phyloP scores from a whole-genome alignment of 1,140 invertebrate genomes.

The Drosophila baimaii region DNA sequence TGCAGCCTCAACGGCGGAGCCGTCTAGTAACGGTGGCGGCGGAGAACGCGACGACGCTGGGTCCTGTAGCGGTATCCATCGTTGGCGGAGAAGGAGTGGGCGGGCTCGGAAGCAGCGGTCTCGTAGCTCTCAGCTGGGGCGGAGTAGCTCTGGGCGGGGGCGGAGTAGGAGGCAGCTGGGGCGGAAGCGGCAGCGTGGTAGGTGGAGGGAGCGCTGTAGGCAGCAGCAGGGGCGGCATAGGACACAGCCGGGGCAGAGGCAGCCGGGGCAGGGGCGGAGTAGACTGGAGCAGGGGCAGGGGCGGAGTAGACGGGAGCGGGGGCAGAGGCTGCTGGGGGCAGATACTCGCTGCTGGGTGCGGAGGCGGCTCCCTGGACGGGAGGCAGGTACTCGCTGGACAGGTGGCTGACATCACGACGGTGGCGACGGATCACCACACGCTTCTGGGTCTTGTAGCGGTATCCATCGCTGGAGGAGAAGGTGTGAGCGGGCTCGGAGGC shows the following conservation, averaged over 20 bases:
- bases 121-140: constrained; percentile 60
- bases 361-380: constrained; percentile 66
- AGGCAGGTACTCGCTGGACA: constrained; percentile 77
- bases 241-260: constrained; percentile 48
- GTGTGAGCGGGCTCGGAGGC: constrained; percentile 22
- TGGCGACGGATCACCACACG: constrained; percentile 53
- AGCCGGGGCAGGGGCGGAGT: constrained; percentile 41
- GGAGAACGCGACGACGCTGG: constrained; percentile 68
- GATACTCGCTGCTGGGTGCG: constrained; percentile 63
- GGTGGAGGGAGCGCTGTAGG: constrained; percentile 37
- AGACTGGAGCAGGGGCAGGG: constrained; percentile 33
- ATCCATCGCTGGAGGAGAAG: constrained; percentile 29
- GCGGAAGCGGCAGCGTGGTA: constrained; percentile 58
- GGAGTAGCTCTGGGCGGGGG: constrained; percentile 41
- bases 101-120: constrained; percentile 64
- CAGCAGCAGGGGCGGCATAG: constrained; percentile 31
- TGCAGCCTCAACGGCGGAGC: constrained; percentile 43
- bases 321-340: constrained; percentile 67
- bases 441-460: constrained; percentile 17
- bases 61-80: constrained; percentile 76
- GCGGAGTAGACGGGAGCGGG: constrained; percentile 40
- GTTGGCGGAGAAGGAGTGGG: constrained; percentile 59
- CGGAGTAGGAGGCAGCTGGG: constrained; percentile 36
- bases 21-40: constrained; percentile 69
- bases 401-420: constrained; percentile 73